Percentiles rank a stretch among this genome's conserved stretches.
Conservation (phyloP, 2,888 invertebrate genomes). For the Malthinus flaveolus region DNA sequence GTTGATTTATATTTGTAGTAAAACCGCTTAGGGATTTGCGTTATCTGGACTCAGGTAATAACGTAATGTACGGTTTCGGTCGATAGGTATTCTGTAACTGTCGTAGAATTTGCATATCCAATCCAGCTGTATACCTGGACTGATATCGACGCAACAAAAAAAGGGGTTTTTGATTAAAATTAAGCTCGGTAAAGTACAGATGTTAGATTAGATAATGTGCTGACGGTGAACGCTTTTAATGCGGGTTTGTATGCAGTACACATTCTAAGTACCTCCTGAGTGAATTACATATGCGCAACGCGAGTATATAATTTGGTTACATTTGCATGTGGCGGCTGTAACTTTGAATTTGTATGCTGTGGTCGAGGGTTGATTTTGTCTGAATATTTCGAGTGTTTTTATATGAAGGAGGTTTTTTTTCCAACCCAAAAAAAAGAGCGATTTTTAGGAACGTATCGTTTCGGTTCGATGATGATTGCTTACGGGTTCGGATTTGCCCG, state of each 20-base stretch:
- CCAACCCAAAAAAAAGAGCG: not conserved
- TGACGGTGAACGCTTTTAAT: constrained; percentile 33
- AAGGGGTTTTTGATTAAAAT: constrained; percentile 36
- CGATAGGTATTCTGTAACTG: constrained; percentile 42
- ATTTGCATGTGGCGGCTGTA: constrained; percentile 55
- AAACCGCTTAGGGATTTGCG: not conserved
- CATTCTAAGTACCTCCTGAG: constrained; percentile 33
- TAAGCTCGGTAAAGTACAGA: constrained; percentile 41
- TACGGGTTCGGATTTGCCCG: constrained; percentile 49
- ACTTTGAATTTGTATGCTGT: constrained; percentile 40
- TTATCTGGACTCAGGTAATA: constrained; percentile 21
- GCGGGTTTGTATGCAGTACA: constrained; percentile 12
- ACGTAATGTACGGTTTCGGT: constrained; percentile 32
- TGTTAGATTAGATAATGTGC: constrained; percentile 40
- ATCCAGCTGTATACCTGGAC: constrained; percentile 41
- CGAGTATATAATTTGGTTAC: constrained; percentile 55
- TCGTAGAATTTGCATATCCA: constrained; percentile 34
- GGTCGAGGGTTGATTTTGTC: constrained; percentile 35
- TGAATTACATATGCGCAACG: constrained; percentile 53
- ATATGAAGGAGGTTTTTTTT: constrained; percentile 19
- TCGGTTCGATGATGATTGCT: constrained; percentile 42
- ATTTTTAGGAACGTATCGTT: constrained; percentile 15
- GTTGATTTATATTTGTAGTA: not conserved
- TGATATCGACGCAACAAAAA: constrained; percentile 34
- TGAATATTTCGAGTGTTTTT: constrained; percentile 26